Base-by-base conservation (phyloP, 2,888 invertebrate genomes). In the Tridacna crocea region DNA sequence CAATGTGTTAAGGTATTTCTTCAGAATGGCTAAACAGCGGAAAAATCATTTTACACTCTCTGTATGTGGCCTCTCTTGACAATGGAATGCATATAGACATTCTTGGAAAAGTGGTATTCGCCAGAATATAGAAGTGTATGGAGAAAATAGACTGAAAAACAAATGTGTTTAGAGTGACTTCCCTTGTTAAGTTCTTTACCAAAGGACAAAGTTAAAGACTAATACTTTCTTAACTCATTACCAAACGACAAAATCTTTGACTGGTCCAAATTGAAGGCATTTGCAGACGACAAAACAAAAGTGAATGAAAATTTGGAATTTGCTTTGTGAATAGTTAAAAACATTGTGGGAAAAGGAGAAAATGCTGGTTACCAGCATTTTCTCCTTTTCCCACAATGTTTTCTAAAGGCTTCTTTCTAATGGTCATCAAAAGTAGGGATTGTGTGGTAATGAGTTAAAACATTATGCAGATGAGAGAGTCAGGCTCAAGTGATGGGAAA, bases 141-240 rank as follows among this genome's bases (percentile, higher is more conserved):
- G 24, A 26, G 27, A 17, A 26, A 24, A 27, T 24, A n/a, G n/a
- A n/a, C n/a, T 17, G 19, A 12, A 68, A 22, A 68, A 63, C 24
- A 26, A 26, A 27, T 63, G 63, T 27, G 22, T n/a, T 36, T 51
- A 24, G 70, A 70, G 70, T 70, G 70, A 51, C 51, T 70, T 70
- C 70, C 70, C 70, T 48, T 51, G 70, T 70, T n/a, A 70, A 51
- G 47, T 46, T 36, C 36, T 36, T 36, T 8, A 36, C 36, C 36
- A 36, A 36, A 36, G 36, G 36, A 36, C 36, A 36, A 36, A 36
- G 70, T 19, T 22, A 47, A 51, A 46, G 36, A 66, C 36, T 66
- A 27, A 51, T 17, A 17, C 51, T 19, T 26, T 12, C n/a, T 70
- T 13, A n/a, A n/a, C n/a, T n/a, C n/a, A n/a, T n/a, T n/a, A n/a